Percentiles rank a stretch among this genome's conserved stretches.
Evolutionary conservation across 2,113 vertebrate species (phyloP).

Genomic region (Vicugna pacos): DNA sequence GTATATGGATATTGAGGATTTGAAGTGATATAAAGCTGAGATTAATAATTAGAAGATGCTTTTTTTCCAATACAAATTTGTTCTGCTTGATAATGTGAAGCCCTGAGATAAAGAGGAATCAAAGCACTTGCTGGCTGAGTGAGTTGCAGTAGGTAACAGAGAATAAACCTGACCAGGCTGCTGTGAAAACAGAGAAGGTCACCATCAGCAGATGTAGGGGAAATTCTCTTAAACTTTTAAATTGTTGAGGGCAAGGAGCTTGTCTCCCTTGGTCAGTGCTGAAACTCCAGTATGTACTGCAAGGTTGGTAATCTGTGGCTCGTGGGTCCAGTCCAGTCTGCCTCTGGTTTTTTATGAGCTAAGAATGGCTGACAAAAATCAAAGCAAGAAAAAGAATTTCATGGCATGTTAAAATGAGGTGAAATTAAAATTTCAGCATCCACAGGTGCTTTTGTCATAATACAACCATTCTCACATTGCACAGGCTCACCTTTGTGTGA

Average conservation of each 20-base stretch:
- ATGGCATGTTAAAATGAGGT: not conserved
- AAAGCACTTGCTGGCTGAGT: not conserved
- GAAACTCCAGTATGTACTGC: not conserved
- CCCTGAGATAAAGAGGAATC: not conserved
- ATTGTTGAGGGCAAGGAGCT: not conserved
- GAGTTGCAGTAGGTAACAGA: not conserved
- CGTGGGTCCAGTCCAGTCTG: not conserved
- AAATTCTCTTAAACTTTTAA: not conserved
- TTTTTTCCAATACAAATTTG: not conserved
- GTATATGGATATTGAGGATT: not conserved
- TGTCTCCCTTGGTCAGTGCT: not conserved
- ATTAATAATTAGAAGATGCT: not conserved
- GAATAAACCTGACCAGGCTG: not conserved
- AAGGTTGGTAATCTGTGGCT: too few relatives aligned
- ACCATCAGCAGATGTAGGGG: not conserved
- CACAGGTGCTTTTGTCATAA: not conserved
- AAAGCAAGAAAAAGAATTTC: not conserved
- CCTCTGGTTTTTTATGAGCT: not conserved
- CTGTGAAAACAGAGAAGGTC: not conserved
- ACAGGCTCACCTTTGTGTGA: not conserved
- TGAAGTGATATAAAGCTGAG: not conserved
- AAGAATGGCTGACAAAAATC: not conserved
- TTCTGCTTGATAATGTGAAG: not conserved
- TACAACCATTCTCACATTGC: not conserved
- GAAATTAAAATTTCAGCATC: not conserved